A percentile compares a stretch with the other conserved stretches of the same genome.
Evolutionary conservation across 2,797 vertebrate species (phyloP).

Genomic region (Hirundo rustica): DNA sequence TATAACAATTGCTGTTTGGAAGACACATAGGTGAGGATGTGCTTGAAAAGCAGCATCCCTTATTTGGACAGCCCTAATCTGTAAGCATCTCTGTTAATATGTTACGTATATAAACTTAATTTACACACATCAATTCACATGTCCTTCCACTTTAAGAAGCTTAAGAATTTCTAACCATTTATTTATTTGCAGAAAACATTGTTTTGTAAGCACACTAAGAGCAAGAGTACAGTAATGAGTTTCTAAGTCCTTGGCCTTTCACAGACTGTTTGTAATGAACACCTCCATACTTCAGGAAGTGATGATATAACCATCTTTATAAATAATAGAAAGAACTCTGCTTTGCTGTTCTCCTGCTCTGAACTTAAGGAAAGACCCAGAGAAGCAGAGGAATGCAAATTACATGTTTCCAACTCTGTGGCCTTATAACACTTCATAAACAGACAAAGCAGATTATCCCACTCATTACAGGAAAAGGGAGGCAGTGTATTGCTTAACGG

Average conservation of each 20-base stretch:
- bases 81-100: neutral
- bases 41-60: neutral
- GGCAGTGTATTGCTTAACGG: neutral
- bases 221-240: neutral
- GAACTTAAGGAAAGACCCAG: neutral
- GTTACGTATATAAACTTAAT: neutral
- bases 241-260: neutral
- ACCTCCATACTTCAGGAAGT: neutral
- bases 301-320: neutral
- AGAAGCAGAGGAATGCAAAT: neutral
- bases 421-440: neutral
- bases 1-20: neutral
- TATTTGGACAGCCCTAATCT: neutral
- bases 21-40: neutral
- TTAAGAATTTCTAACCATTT: neutral
- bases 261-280: neutral
- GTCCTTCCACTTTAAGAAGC: neutral
- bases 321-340: neutral
- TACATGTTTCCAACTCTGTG: neutral
- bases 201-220: neutral
- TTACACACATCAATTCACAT: neutral
- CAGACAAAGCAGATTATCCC: neutral
- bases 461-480: neutral
- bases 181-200: neutral
- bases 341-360: neutral